Conservation (phyloP, 2,888 invertebrate genomes). For the Leptinotarsa tumamoca region DNA sequence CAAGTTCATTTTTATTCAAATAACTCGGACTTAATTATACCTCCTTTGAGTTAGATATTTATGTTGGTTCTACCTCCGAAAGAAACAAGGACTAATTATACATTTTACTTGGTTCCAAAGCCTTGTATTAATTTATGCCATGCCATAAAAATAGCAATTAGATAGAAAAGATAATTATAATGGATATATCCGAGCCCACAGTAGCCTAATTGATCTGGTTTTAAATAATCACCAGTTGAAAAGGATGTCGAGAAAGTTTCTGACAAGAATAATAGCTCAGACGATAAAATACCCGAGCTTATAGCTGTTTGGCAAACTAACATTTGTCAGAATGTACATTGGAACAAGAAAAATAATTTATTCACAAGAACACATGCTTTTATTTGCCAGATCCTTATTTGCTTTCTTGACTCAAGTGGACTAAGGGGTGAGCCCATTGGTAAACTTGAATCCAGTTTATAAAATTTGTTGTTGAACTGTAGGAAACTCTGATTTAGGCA, state of each 20-base stretch:
- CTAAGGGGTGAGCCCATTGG: no score
- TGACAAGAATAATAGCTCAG: conserved; percentile 11
- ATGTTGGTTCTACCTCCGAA: conserved; percentile 13
- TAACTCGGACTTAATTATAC: conserved; percentile 12
- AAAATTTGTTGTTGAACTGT: no score
- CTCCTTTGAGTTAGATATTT: neutral
- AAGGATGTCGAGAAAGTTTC: conserved; percentile 24
- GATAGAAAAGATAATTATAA: conserved; percentile 31
- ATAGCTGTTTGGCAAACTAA: neutral
- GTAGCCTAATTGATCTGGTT: conserved; percentile 34
- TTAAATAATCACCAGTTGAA: conserved; percentile 27
- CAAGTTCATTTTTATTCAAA: conserved; percentile 19
- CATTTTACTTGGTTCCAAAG: conserved; percentile 26
- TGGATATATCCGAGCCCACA: conserved; percentile 30
- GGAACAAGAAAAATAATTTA: neutral
- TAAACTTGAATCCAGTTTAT: no score
- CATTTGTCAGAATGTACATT: neutral
- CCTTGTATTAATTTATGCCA: conserved; percentile 26
- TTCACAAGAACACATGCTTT: neutral
- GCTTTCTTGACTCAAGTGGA: neutral
- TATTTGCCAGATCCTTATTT: neutral
- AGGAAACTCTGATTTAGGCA: no score
- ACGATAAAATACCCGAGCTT: neutral
- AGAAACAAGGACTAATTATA: conserved; percentile 25
- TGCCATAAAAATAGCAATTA: conserved; percentile 30